Evolutionary conservation across 2,888 invertebrate genomes (phyloP).

Genomic region (Apodemia duryi): DNA sequence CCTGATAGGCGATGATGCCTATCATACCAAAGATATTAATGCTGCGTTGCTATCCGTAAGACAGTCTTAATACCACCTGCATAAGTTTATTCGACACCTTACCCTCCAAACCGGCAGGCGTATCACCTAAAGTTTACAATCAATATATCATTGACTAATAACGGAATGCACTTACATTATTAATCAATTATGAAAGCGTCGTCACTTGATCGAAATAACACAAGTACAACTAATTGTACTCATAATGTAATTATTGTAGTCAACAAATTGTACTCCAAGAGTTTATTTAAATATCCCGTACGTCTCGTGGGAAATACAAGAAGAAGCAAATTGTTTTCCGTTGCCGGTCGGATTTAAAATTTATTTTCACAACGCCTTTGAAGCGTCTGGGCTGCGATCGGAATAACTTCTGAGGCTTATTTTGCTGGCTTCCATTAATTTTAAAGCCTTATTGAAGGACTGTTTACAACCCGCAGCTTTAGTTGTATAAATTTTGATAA

Average conservation of each 20-base stretch:
- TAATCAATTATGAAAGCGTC: too few relatives aligned
- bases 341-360: constrained; percentile 32
- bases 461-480: not conserved
- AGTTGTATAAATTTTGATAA: not conserved
- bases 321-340: constrained; percentile 34
- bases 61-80: too few relatives aligned
- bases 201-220: not conserved
- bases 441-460: constrained; percentile 1
- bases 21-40: too few relatives aligned
- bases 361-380: constrained; percentile 25
- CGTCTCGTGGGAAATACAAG: constrained; percentile 30
- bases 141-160: too few relatives aligned
- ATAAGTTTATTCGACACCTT: too few relatives aligned
- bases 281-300: not conserved
- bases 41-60: too few relatives aligned
- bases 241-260: not conserved
- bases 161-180: too few relatives aligned
- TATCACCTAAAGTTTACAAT: too few relatives aligned
- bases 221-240: not conserved
- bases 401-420: constrained; percentile 12
- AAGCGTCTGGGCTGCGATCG: not conserved
- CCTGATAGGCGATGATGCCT: too few relatives aligned
- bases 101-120: too few relatives aligned
- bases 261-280: not conserved
- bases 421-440: not conserved